A percentile compares a stretch with the other conserved stretches of the same genome.
Evolutionary conservation across 2,113 vertebrate genomes (phyloP).

Genomic region (Benitochromis conjunctus): DNA sequence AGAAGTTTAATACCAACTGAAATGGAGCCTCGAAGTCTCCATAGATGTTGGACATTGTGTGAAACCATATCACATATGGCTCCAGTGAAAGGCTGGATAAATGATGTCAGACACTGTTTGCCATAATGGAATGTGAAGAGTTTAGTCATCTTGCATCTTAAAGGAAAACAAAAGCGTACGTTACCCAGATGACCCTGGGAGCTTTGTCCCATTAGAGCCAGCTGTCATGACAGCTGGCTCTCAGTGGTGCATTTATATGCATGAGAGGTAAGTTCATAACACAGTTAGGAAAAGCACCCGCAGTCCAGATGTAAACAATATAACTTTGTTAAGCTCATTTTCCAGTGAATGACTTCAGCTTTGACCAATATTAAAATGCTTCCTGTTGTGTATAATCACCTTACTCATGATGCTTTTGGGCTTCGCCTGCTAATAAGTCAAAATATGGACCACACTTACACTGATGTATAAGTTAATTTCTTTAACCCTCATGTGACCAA

Average conservation of each 20-base stretch:
- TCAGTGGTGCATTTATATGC: background rate
- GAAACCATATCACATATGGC: background rate
- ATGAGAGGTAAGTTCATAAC: background rate
- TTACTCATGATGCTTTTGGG: background rate
- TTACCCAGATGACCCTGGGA: background rate
- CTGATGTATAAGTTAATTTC: background rate
- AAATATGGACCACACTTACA: background rate
- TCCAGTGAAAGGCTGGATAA: background rate
- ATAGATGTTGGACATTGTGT: background rate
- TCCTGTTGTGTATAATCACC: background rate
- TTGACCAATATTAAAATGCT: background rate
- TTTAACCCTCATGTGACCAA: background rate
- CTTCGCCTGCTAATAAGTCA: background rate
- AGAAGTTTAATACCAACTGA: background rate
- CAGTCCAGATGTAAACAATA: background rate
- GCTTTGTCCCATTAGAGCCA: background rate
- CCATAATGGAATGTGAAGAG: background rate
- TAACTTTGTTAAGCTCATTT: background rate
- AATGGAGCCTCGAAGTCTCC: background rate
- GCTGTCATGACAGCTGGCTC: background rate
- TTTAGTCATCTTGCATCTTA: background rate
- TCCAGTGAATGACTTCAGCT: background rate
- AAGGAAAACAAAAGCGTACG: background rate
- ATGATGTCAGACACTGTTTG: background rate
- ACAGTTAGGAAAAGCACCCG: background rate